Conservation (phyloP, 2,797 vertebrate species). For the Lagocephalus sceleratus region DNA sequence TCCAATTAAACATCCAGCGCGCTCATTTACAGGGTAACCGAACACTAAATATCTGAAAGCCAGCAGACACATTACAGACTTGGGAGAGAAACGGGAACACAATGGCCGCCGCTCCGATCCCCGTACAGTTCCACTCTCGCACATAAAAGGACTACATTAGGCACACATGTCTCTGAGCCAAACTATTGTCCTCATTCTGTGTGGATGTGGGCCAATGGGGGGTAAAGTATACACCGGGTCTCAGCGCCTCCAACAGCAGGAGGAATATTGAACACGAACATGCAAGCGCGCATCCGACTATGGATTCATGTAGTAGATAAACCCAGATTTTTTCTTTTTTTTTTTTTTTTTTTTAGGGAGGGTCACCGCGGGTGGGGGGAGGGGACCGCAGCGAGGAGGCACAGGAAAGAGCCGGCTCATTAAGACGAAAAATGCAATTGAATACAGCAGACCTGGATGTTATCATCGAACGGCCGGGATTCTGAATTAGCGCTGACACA, state of each 20-base stretch:
- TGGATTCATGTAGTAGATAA: conserved; percentile 27
- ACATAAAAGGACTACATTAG: conserved; percentile 68
- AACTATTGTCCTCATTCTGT: conserved; percentile 71
- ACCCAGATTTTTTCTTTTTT: conserved; percentile 11
- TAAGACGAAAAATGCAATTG: conserved; percentile 3
- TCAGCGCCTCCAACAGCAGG: conserved; percentile 47
- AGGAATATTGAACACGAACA: conserved; percentile 45
- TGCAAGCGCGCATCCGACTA: conserved; percentile 25
- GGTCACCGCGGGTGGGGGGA: conserved; percentile 9
- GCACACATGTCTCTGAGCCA: conserved; percentile 68
- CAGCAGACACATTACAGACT: conserved; percentile 9
- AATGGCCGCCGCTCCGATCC: conserved; percentile 42
- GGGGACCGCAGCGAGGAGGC: neutral
- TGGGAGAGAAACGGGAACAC: conserved; percentile 39
- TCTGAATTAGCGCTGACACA: neutral
- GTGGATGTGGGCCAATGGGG: conserved; percentile 70
- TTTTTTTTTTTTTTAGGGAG: neutral
- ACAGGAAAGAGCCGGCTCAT: neutral
- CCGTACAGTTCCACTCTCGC: conserved; percentile 54
- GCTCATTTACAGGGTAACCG: conserved; percentile 1
- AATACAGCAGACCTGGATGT: neutral
- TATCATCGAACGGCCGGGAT: neutral
- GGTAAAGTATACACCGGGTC: conserved; percentile 44
- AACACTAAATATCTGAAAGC: conserved; percentile 7
- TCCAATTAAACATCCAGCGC: neutral